Base-by-base conservation (phyloP, 2,797 vertebrate species). In the Neoniphon sammara region DNA sequence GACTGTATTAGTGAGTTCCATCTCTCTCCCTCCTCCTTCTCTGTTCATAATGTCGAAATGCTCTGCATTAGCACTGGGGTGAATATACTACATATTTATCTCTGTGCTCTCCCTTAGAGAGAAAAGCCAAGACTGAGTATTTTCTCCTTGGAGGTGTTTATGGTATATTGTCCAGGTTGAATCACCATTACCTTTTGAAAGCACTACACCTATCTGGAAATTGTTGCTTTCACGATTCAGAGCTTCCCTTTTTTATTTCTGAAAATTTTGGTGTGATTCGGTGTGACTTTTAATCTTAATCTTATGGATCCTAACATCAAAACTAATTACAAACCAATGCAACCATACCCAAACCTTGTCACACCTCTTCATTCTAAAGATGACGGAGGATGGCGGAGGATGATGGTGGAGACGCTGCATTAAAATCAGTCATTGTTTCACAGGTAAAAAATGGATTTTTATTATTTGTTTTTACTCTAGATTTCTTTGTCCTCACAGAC, bases 401-500 rank as follows among this genome's bases (percentile, higher is more conserved):
- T 42, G 23, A 21, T 1, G 18, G 6, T 7, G 46, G 46, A 47
- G 46, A 47, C 44, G 8, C 60, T 3, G n/a, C n/a, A 55, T 23
- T 49, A 56, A 66, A 57, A 70, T 44, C 42, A 44, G 52, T 82
- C 66, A 47, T 46, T 49, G 53, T 66, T 70, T 78, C 50, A 56
- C 60, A 63, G 57, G 31, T 17, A 56, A 25, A 79, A 66, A 70
- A 75, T 12, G 8, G 70, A 27, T 27, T 73, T 71, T 66, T 52
- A 27, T 44, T 61, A 25, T 53, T 14, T 7, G 56, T 75, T 53
- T 7, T 66, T 50, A 30, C 58, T 31, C 36, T 55, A 70, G 60
- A 67, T 30, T 50, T 64, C 67, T 66, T 42, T 75, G 69, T n/a
- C 64, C 77, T 64, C 0, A 34, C 70, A 79, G 70, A 81, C 75